Base-by-base conservation (phyloP, 2,113 vertebrate genomes). In the Amphiprion ocellaris region DNA sequence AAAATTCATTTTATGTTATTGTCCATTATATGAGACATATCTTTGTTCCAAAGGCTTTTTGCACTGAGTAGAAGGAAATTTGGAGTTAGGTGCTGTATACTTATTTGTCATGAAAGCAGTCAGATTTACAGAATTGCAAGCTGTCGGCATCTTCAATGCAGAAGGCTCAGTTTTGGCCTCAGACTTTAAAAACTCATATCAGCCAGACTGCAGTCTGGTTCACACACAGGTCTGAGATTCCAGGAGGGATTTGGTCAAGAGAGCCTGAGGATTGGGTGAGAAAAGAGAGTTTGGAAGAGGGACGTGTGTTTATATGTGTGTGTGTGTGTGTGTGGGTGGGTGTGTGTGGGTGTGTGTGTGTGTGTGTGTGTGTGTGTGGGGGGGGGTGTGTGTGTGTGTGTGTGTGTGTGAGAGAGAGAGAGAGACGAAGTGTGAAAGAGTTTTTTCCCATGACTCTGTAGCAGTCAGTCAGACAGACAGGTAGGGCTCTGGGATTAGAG, bases 141-240 rank as follows among this genome's bases (percentile, higher is more conserved):
- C 17, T n/a, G 56, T 62, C 10, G 17, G 65, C 58, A 16, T 66
- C 55, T 75, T 65, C 62, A 58, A 16, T 54, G 56, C 75, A 15
- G 5, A 17, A 26, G 55, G 74, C 67, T 81, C 85, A 46, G 60
- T 21, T 28, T 71, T 11, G 4, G 56, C 24, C 72, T 68, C 21
- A 21, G 82, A 55, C 65, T 78, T 71, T 62, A 69, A 74, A 84
- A 54, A 44, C 64, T 61, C 64, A 65, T 66, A 66, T 77, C 37
- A 76, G 46, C 44, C 65, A n/a, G 64, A 74, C 37, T 1, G 12
- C 19, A 53, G 74, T 63, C 73, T 82, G 82, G 89, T 88, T 92
- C 90, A 88, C 79, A 85, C 85, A 79, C 84, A 84, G 91, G 83
- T 84, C 79, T 89, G 87, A 83, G 82, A 94, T 94, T 93, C 93